Conservation (phyloP, 2,888 invertebrate genomes). For the Leucophenga montana region DNA sequence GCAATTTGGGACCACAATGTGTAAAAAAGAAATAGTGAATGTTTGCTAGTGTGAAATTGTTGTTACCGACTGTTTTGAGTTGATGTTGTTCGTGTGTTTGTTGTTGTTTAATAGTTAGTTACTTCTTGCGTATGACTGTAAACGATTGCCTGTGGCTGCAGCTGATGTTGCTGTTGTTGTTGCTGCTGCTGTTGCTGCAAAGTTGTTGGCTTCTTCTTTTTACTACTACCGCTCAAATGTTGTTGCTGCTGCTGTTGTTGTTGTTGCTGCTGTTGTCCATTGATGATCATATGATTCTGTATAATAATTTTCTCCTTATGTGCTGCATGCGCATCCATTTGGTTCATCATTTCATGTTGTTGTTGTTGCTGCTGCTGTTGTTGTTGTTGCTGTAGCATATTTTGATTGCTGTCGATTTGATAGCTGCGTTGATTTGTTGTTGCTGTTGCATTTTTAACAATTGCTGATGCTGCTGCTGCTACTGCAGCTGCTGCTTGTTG, state of each 20-base stretch:
- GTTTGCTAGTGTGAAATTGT: slow-evolving; percentile 37
- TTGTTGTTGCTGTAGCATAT: slow-evolving; percentile 74
- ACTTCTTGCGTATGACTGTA: slow-evolving; percentile 52
- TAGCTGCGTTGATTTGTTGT: slow-evolving; percentile 51
- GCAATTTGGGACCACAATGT: no score
- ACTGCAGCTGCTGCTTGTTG: slow-evolving; percentile 52
- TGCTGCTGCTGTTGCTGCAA: slow-evolving; percentile 62
- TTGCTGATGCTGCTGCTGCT: slow-evolving; percentile 74
- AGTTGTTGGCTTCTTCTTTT: background rate
- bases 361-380: slow-evolving; percentile 72
- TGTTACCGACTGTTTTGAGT: slow-evolving; percentile 43
- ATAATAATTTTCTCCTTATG: slow-evolving; percentile 70
- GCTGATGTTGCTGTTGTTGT: slow-evolving; percentile 23
- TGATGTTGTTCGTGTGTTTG: slow-evolving; percentile 44
- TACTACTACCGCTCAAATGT: slow-evolving; percentile 47
- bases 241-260: slow-evolving; percentile 67
- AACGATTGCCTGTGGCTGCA: background rate
- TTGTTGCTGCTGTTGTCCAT: slow-evolving; percentile 65
- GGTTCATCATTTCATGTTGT: slow-evolving; percentile 32
- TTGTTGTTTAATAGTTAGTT: slow-evolving; percentile 62
- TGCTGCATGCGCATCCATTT: slow-evolving; percentile 50
- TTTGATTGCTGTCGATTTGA: slow-evolving; percentile 63
- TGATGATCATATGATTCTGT: slow-evolving; percentile 71
- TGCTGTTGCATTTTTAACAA: slow-evolving; percentile 57
- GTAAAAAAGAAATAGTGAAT: slow-evolving; percentile 29